These are phyloP conservation scores for Heterotilapia buettikoferi DNA, from an alignment of 2,113 vertebrate genomes.

Conservation along the genomic window DNA sequence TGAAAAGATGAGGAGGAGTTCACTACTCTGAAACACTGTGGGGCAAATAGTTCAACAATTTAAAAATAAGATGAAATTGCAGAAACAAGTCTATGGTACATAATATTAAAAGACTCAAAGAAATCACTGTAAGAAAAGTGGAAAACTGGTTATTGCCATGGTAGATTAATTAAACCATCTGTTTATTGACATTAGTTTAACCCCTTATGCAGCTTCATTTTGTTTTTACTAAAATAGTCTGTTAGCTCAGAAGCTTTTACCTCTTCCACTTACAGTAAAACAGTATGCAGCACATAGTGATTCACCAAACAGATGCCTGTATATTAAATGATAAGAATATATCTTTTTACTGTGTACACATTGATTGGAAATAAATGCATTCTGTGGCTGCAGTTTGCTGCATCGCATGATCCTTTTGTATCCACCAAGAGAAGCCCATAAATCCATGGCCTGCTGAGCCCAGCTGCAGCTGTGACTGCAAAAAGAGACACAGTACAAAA, in stretches of 20 bases:
- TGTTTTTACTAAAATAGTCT: neutral
- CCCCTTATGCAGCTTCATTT: neutral
- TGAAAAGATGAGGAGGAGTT: neutral
- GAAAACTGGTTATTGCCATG: neutral
- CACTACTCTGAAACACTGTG: neutral
- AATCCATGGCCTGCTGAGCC: neutral
- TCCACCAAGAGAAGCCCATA: neutral
- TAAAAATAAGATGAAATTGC: neutral
- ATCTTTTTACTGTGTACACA: neutral
- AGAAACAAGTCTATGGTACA: neutral
- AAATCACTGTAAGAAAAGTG: neutral
- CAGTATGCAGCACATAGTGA: neutral
- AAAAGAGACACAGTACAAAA: neutral
- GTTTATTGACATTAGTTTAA: neutral
- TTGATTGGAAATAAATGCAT: neutral
- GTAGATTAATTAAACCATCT: neutral
- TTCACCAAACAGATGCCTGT: neutral
- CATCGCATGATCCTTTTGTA: neutral
- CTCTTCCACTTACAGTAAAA: neutral
- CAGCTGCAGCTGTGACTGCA: constrained; percentile 46
- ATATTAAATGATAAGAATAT: neutral
- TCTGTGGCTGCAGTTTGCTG: neutral
- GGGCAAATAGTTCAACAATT: neutral
- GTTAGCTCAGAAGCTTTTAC: neutral
- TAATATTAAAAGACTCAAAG: neutral